Evolutionary conservation across 2,113 vertebrate species (phyloP).

Genomic region (Albula goreensis): DNA sequence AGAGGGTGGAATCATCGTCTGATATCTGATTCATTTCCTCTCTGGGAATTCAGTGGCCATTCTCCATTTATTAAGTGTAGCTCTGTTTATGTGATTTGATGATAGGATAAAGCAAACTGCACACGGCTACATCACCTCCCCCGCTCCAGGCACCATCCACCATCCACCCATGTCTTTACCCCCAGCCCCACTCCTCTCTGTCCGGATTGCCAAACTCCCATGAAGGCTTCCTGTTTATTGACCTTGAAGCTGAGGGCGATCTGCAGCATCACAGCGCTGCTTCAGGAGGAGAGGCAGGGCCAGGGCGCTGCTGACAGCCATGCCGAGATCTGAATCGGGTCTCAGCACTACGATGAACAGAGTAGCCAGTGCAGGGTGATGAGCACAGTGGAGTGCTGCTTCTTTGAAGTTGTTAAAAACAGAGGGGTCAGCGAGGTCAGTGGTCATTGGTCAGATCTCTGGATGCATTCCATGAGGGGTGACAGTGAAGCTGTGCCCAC

Average conservation of each 20-base stretch:
- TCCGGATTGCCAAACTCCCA: neutral
- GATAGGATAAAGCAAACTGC: neutral
- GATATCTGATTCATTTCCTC: slow-evolving; percentile 6
- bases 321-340: too few species aligned
- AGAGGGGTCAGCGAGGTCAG: neutral
- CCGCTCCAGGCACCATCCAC: neutral
- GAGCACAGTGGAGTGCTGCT: neutral
- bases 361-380: too few species aligned
- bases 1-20: neutral
- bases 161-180: neutral
- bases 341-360: neutral
- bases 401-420: neutral
- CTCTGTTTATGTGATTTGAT: neutral
- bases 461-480: neutral
- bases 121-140: neutral
- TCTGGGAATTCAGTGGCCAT: neutral
- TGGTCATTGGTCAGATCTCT: neutral
- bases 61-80: neutral
- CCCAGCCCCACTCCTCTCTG: neutral
- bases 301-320: neutral
- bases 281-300: neutral
- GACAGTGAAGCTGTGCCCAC: neutral
- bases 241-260: neutral
- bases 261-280: neutral
- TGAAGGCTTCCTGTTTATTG: neutral